These are phyloP conservation scores for Myiothlypis chrysogaster DNA, from an alignment of 2,797 vertebrate species.

Conservation along the genomic window DNA sequence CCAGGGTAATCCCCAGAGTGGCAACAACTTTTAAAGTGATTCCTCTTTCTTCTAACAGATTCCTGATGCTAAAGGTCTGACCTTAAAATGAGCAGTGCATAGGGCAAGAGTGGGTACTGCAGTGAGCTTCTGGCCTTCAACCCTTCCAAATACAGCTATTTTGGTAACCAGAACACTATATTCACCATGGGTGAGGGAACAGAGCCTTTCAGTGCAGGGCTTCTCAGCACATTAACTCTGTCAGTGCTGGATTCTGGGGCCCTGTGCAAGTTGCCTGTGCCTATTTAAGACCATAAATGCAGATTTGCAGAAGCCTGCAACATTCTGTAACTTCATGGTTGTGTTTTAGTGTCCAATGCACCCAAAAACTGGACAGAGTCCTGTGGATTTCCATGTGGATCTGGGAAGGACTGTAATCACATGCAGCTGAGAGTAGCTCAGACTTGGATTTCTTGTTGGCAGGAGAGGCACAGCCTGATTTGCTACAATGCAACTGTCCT, in stretches of 20 bases:
- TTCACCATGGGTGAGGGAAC: background rate
- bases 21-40: conserved; percentile 28
- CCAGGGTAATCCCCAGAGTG: conserved; percentile 1
- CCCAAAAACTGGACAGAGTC: background rate
- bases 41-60: conserved; percentile 54
- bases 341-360: background rate
- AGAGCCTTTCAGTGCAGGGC: background rate
- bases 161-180: background rate
- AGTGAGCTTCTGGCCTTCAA: conserved; percentile 43
- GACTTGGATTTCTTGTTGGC: background rate
- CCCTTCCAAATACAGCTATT: conserved; percentile 40
- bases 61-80: conserved; percentile 68
- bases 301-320: background rate
- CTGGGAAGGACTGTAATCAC: background rate
- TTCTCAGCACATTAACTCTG: conserved; percentile 18
- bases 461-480: background rate
- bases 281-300: background rate
- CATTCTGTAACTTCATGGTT: background rate
- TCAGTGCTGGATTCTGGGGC: background rate
- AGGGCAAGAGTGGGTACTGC: conserved; percentile 11
- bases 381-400: background rate
- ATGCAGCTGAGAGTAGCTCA: background rate
- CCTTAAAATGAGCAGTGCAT: conserved; percentile 36
- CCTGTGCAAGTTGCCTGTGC: background rate
- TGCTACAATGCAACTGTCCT: conserved; percentile 4